Evolutionary conservation across 64 coral and sea anemone genomes (phyloP), one percentile per base, ranked within the genome.

Genomic region (Hydrozoanthus tunicans): DNA sequence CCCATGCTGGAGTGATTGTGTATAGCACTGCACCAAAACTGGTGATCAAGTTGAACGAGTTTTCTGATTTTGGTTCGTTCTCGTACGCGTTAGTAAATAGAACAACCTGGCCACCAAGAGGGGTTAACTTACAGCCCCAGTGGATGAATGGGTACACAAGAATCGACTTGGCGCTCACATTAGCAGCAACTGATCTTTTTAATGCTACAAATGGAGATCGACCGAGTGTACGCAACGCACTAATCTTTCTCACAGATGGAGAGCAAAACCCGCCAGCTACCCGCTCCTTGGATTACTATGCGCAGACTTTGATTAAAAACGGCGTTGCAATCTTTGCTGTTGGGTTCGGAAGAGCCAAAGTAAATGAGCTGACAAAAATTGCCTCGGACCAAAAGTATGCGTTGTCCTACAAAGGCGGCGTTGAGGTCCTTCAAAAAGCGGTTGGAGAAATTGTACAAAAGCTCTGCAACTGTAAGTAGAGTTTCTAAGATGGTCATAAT

Each of bases 391-490:
- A 67, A 88, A 25, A 75, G 12, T 88, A 32, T 61, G 84, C 43
- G 1, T 56, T 88, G 56, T 74, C 68, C 7, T 88, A 88, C 9
- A 59, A 72, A 6, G 84, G 68, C 14, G 55, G 68, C 8, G 84
- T 73, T 27, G 84, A 88, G 55, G 56, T 74, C 25, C 67, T 88
- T 24, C 23, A 88, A 32, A 58, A 88, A 3, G 84, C 84, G 23
- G 68, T 60, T 74, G 69, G 55, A 60, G 84, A 88, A 10, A 88
- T 88, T 59, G 56, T 88, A 6, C 68, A 74, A 5, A 73, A 60
- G 43, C 84, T 88, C 43, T 88, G 84, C 54, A 88, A 88, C 84
- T 88, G 84, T 88, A 88, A 88, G 84, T 82, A 32, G 26, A 64
- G 13, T 64, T 2, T 0, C 32, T 43, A 1, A 43, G 32, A 43